Evolutionary conservation across 2,797 vertebrate genomes (phyloP).

Genomic region (Aythya fuligula): DNA sequence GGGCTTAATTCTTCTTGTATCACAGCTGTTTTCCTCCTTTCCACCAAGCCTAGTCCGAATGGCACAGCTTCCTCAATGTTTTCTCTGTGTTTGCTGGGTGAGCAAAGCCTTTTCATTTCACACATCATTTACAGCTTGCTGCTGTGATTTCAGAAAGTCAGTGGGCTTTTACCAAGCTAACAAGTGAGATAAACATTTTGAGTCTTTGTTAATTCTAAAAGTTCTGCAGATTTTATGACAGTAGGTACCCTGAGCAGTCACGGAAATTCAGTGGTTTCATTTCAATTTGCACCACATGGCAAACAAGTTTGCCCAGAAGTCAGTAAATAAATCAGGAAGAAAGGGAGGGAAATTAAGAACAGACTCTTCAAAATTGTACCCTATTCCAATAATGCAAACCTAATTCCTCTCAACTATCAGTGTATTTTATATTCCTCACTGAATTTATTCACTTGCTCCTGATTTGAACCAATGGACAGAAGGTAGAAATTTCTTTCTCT

Average conservation of each 20-base stretch:
- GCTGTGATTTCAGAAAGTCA: conserved; percentile 78
- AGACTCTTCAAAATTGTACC: neutral
- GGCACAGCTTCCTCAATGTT: conserved; percentile 59
- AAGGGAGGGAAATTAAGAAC: conserved; percentile 43
- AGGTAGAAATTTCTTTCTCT: neutral
- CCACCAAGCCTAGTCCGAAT: neutral
- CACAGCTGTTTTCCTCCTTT: neutral
- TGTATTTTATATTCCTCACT: neutral
- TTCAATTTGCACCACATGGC: conserved; percentile 24
- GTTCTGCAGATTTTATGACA: conserved; percentile 74
- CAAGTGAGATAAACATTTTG: conserved; percentile 81
- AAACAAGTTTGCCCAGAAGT: conserved; percentile 59
- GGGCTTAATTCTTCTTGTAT: conserved; percentile 15
- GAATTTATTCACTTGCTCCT: neutral
- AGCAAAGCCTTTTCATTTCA: conserved; percentile 82
- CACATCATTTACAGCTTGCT: conserved; percentile 81
- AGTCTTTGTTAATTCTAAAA: conserved; percentile 75
- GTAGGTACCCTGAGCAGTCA: conserved; percentile 59
- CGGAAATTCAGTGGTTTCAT: conserved; percentile 9
- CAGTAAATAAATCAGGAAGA: conserved; percentile 50
- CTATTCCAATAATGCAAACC: neutral
- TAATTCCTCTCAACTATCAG: neutral
- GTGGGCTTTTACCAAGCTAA: conserved; percentile 77
- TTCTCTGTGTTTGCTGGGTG: conserved; percentile 61
- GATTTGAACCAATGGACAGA: neutral